phyloP scores from a whole-genome alignment of 2,888 invertebrate genomes.

The Nebria brevicollis region DNA sequence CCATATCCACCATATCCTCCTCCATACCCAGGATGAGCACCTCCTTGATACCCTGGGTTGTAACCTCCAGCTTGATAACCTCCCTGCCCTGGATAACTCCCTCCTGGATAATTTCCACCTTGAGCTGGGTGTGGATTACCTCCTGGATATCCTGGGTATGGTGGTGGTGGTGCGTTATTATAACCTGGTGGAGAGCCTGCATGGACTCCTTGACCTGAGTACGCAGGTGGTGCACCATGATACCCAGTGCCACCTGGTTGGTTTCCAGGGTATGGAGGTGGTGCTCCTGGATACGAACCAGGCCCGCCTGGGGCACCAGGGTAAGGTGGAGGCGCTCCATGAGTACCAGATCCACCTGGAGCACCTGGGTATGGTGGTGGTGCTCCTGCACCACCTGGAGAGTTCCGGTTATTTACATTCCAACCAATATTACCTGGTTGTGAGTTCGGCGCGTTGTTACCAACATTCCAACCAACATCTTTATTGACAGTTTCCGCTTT shows the following conservation, averaged over 20 bases:
- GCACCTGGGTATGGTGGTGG: conserved; percentile 39
- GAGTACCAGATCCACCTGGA: conserved; percentile 29
- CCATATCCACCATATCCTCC: conserved; percentile 47
- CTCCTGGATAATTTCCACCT: conserved; percentile 23
- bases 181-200: conserved; percentile 7
- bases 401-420: conserved; percentile 44
- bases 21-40: conserved; percentile 44
- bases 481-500: conserved; percentile 32
- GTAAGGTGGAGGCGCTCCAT: background rate
- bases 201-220: conserved; percentile 18
- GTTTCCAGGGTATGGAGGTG: conserved; percentile 36
- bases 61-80: conserved; percentile 39
- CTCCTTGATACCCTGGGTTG: conserved; percentile 22
- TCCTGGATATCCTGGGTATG: conserved; percentile 37
- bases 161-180: conserved; percentile 34
- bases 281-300: conserved; percentile 20
- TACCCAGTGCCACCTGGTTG: background rate
- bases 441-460: conserved; percentile 16
- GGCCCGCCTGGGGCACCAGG: conserved; percentile 33
- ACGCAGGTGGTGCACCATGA: conserved; percentile 24
- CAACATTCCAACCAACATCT: conserved; percentile 49
- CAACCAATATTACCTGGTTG: conserved; percentile 41
- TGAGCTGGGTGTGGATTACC: conserved; percentile 37
- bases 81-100: conserved; percentile 24
- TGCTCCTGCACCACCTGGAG: conserved; percentile 11